Evolutionary conservation across 1,140 invertebrate species (phyloP).

Genomic region (Telenomus remus): DNA sequence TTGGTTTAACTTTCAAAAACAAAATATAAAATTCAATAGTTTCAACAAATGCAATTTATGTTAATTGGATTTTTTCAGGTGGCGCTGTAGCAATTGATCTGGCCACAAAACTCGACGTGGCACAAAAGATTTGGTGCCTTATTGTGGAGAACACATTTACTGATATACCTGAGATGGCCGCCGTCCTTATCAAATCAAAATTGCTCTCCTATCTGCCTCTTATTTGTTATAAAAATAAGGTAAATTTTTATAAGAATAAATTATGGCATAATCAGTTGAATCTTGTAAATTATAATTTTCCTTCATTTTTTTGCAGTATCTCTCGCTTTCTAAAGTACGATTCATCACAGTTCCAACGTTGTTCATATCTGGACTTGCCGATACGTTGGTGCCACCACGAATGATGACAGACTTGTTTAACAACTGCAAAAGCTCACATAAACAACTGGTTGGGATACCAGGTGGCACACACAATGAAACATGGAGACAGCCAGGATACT

Average conservation of each 20-base stretch:
- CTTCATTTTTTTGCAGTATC: slow-evolving; percentile 77
- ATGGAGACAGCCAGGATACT: slow-evolving; percentile 82
- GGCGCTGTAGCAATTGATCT: slow-evolving; percentile 92
- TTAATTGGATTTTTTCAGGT: slow-evolving; percentile 76
- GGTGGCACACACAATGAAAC: slow-evolving; percentile 92
- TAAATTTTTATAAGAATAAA: too few relatives aligned
- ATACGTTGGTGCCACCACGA: slow-evolving; percentile 87
- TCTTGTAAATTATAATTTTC: too few relatives aligned
- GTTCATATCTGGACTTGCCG: slow-evolving; percentile 88
- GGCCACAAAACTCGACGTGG: slow-evolving; percentile 83
- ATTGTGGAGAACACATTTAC: slow-evolving; percentile 97
- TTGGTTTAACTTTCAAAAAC: too few relatives aligned
- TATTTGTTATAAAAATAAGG: slow-evolving; percentile 90
- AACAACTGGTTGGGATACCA: slow-evolving; percentile 83
- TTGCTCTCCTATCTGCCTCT: slow-evolving; percentile 84
- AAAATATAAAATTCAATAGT: too few relatives aligned
- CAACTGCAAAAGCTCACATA: slow-evolving; percentile 81
- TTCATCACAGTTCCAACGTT: slow-evolving; percentile 82
- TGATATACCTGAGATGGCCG: slow-evolving; percentile 94
- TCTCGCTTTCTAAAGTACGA: slow-evolving; percentile 82
- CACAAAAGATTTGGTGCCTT: slow-evolving; percentile 86
- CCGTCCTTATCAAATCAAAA: slow-evolving; percentile 82
- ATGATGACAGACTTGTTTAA: slow-evolving; percentile 90
- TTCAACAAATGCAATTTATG: too few relatives aligned
- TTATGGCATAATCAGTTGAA: too few relatives aligned